Evolutionary conservation across 37 sponge, comb jelly and placozoan genomes (phyloP).

Genomic region (Ephydatia muelleri): DNA sequence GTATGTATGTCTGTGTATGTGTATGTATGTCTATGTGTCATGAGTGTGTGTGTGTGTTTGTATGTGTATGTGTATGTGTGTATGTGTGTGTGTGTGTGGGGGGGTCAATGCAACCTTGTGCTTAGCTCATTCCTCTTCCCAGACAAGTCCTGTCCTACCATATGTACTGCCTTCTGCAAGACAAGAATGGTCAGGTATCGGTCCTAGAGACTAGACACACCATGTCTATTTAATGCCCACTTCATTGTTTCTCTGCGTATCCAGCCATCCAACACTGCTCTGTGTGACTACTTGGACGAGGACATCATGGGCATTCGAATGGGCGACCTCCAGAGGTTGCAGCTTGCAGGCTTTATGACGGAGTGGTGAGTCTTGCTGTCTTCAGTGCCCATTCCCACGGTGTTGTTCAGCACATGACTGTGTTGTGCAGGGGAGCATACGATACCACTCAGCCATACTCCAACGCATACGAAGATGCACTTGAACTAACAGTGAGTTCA

Average conservation of each 20-base stretch:
- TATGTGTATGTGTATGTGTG: not conserved
- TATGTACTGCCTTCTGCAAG: slow-evolving; percentile 66
- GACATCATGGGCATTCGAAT: slow-evolving; percentile 41
- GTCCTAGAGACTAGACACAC: not conserved
- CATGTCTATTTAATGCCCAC: not conserved
- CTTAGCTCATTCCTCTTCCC: not conserved
- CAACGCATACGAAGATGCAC: slow-evolving; percentile 33
- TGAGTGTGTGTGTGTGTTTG: not conserved
- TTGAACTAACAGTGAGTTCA: slow-evolving; percentile 29
- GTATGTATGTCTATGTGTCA: not conserved
- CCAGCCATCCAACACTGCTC: slow-evolving; percentile 38
- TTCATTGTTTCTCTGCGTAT: not conserved
- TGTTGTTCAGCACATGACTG: not conserved
- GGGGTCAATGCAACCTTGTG: not conserved
- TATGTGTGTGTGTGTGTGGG: not conserved
- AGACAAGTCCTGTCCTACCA: slow-evolving; percentile 76
- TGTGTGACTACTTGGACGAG: slow-evolving; percentile 57
- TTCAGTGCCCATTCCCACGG: not conserved
- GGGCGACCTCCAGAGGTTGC: slow-evolving; percentile 60
- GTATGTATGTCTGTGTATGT: not conserved
- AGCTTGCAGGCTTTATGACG: slow-evolving; percentile 76
- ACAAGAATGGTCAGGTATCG: slow-evolving; percentile 63
- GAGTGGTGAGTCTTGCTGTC: slow-evolving; percentile 50
- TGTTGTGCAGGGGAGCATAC: slow-evolving; percentile 65
- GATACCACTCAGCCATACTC: slow-evolving; percentile 13